A percentile compares a stretch with the other conserved stretches of the same genome.
These are phyloP conservation scores for Drosophila athabasca DNA, from an alignment of 1,140 invertebrate genomes.

Conservation along the genomic window DNA sequence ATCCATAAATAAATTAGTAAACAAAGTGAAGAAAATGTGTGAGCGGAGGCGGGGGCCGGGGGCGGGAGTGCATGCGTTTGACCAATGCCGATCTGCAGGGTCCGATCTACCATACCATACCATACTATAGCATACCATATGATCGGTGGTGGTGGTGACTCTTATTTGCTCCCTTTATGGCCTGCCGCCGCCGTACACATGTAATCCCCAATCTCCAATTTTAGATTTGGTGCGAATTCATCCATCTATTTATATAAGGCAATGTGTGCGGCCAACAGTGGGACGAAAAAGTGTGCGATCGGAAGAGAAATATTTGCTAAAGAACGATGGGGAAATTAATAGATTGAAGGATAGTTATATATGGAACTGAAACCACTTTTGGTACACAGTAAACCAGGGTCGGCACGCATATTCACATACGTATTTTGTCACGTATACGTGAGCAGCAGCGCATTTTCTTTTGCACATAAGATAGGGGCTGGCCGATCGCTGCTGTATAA, in stretches of 20 bases:
- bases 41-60: neutral
- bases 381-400: too few relatives aligned
- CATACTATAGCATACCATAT: neutral
- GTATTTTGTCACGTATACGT: too few relatives aligned
- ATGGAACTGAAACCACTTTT: too few relatives aligned
- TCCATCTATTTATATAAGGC: constrained; percentile 33
- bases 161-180: constrained; percentile 39
- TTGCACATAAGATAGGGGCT: too few relatives aligned
- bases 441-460: too few relatives aligned
- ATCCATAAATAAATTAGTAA: constrained; percentile 76
- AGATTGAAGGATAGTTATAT: too few relatives aligned
- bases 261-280: constrained; percentile 39
- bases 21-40: constrained; percentile 40
- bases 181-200: constrained; percentile 34
- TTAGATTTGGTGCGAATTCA: constrained; percentile 34
- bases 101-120: neutral
- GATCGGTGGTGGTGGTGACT: constrained; percentile 8
- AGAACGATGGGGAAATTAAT: too few relatives aligned
- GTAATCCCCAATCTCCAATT: constrained; percentile 44
- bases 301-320: too few relatives aligned
- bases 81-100: constrained; percentile 29
- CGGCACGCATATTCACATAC: too few relatives aligned
- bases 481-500: too few relatives aligned
- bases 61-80: constrained; percentile 4
- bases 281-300: constrained; percentile 11